Percentiles rank a stretch among this genome's conserved stretches.
Conservation (phyloP, 37 sponge, comb jelly and placozoan genomes). For the Halichondria panicea region DNA sequence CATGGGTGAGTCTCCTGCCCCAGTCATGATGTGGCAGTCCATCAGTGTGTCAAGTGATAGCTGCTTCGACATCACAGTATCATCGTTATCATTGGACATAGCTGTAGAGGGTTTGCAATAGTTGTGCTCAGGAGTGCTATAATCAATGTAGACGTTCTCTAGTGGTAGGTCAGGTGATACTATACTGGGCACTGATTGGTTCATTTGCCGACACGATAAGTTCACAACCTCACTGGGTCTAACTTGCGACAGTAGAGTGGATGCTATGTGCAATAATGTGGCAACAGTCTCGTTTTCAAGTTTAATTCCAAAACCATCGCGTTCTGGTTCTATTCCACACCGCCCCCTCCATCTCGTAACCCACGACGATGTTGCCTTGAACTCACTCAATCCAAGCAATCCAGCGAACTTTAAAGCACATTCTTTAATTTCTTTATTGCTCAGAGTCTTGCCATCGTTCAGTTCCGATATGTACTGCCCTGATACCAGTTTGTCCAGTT, state of each 20-base stretch:
- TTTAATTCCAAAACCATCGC: no score
- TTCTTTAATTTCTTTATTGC: slow-evolving; percentile 37
- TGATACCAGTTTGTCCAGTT: slow-evolving; percentile 66
- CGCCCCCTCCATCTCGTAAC: slow-evolving; percentile 65
- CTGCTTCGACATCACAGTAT: no score
- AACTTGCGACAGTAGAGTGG: slow-evolving; percentile 27
- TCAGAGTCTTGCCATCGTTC: slow-evolving; percentile 25
- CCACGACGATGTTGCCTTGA: slow-evolving; percentile 74
- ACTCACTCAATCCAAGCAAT: slow-evolving; percentile 28
- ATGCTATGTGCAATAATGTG: slow-evolving; percentile 3
- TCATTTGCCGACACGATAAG: background rate
- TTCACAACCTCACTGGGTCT: slow-evolving; percentile 21
- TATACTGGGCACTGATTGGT: background rate
- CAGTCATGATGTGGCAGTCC: no score
- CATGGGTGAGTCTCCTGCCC: no score
- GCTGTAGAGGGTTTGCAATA: no score
- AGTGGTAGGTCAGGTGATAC: background rate
- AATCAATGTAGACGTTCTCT: slow-evolving; percentile 9
- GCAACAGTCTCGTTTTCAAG: no score
- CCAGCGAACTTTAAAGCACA: slow-evolving; percentile 43
- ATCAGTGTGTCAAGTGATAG: no score
- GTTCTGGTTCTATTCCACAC: slow-evolving; percentile 25
- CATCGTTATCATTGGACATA: no score
- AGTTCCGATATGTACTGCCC: slow-evolving; percentile 16
- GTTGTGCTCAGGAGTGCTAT: slow-evolving; percentile 52